phyloP scores from a whole-genome alignment of 1,140 invertebrate species.

The Colletes latitarsis region DNA sequence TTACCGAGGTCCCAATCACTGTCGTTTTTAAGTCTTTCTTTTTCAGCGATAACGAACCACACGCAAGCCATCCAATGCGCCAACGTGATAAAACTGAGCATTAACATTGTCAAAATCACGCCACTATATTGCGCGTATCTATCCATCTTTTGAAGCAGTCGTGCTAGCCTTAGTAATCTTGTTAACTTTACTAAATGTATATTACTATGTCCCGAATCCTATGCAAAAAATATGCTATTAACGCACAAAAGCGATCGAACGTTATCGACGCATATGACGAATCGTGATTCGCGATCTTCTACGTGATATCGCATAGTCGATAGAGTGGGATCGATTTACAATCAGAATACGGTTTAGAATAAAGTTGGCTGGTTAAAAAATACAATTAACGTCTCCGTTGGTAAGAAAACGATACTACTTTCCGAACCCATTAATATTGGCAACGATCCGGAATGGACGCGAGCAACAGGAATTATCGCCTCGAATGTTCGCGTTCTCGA shows the following conservation, averaged over 20 bases:
- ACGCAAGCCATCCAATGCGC: slow-evolving; percentile 99
- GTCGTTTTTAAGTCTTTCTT: slow-evolving; percentile 88
- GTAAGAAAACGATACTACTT: too few species aligned
- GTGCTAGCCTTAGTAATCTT: slow-evolving; percentile 92
- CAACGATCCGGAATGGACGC: not conserved
- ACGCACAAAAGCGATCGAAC: not conserved
- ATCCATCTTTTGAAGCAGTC: slow-evolving; percentile 98
- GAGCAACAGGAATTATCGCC: not conserved
- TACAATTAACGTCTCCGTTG: too few species aligned
- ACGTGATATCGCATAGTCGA: too few species aligned
- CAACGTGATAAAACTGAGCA: slow-evolving; percentile 97
- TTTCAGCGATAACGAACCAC: slow-evolving; percentile 98
- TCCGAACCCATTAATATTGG: too few species aligned
- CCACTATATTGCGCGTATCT: slow-evolving; percentile 98
- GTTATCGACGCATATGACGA: too few species aligned
- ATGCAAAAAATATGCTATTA: slow-evolving; percentile 51
- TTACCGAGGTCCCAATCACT: slow-evolving; percentile 90
- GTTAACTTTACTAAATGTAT: slow-evolving; percentile 98
- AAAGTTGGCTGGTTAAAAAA: too few species aligned
- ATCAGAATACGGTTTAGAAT: too few species aligned
- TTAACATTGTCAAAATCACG: slow-evolving; percentile 96
- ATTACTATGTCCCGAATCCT: slow-evolving; percentile 88
- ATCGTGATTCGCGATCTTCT: not conserved
- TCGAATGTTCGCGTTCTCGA: not conserved
- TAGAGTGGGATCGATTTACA: too few species aligned